phyloP scores from a whole-genome alignment of 37 sponge, comb jelly and placozoan genomes.

The Lycopodina hypogea region DNA sequence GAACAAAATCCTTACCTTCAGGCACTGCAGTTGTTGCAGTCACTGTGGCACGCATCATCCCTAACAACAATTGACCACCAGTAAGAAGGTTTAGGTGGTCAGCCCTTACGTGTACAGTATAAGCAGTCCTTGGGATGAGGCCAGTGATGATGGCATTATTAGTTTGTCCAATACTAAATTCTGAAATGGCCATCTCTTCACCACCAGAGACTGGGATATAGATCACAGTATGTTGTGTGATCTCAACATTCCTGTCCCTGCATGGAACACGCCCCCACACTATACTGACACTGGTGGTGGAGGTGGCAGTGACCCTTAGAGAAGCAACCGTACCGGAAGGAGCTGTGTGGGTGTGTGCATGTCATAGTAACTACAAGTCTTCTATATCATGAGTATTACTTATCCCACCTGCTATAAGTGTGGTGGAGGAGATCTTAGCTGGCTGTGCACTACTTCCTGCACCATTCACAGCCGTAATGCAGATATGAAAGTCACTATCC shows the following conservation, averaged over 20 bases:
- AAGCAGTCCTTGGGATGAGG: constrained; percentile 15
- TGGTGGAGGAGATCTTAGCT: too few species aligned
- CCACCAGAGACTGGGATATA: neutral
- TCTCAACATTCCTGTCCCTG: constrained; percentile 11
- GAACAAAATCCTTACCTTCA: neutral
- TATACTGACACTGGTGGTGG: constrained; percentile 15
- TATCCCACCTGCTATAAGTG: too few species aligned
- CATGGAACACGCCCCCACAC: constrained; percentile 17
- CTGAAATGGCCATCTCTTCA: too few species aligned
- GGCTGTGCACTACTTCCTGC: too few species aligned
- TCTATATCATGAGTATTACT: too few species aligned
- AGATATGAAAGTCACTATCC: too few species aligned
- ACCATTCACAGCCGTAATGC: too few species aligned
- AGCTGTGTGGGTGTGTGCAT: constrained; percentile 7
- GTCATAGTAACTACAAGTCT: too few species aligned
- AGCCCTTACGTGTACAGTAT: constrained; percentile 13
- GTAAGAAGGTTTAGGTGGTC: neutral
- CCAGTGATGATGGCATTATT: constrained; percentile 5
- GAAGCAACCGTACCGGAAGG: constrained; percentile 13
- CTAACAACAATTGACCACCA: neutral
- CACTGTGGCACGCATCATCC: neutral
- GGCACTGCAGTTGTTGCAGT: neutral
- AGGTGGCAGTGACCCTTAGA: neutral
- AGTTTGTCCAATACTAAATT: too few species aligned
- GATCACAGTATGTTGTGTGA: constrained; percentile 6